Evolutionary conservation across 1,140 invertebrate genomes (phyloP).

Genomic region (Sycophaga agraensis): DNA sequence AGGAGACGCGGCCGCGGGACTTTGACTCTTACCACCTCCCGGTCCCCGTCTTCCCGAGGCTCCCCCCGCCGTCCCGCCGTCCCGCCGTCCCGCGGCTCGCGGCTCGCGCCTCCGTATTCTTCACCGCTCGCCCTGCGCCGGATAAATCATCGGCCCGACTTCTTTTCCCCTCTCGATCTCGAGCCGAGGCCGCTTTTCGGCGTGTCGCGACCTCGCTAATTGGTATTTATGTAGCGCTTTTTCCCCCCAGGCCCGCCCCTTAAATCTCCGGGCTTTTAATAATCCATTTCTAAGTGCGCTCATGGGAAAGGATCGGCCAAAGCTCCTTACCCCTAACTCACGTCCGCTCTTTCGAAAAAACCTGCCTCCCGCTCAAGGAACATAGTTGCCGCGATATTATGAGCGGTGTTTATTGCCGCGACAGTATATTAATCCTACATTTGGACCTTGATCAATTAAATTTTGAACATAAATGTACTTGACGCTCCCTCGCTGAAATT

Average conservation of each 20-base stretch:
- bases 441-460: too few species aligned
- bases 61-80: not conserved
- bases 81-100: not conserved
- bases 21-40: not conserved
- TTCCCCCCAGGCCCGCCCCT: not conserved
- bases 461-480: too few species aligned
- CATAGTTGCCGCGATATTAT: too few species aligned
- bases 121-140: not conserved
- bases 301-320: not conserved
- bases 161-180: not conserved
- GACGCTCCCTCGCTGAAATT: too few species aligned
- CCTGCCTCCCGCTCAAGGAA: not conserved
- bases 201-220: slow-evolving; percentile 12
- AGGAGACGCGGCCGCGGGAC: not conserved
- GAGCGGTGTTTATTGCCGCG: too few species aligned
- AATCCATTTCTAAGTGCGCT: slow-evolving; percentile 3
- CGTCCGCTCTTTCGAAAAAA: slow-evolving; percentile 3
- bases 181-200: not conserved
- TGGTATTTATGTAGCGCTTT: slow-evolving; percentile 25
- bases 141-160: slow-evolving; percentile 10
- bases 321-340: not conserved
- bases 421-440: too few species aligned
- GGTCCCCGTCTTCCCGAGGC: not conserved
- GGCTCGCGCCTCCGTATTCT: too few species aligned
- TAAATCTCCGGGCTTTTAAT: slow-evolving; percentile 3